Evolutionary conservation across 2,797 vertebrate species (phyloP), one percentile per base, ranked within the genome.

Genomic region (Melanotaenia parkinsoni): DNA sequence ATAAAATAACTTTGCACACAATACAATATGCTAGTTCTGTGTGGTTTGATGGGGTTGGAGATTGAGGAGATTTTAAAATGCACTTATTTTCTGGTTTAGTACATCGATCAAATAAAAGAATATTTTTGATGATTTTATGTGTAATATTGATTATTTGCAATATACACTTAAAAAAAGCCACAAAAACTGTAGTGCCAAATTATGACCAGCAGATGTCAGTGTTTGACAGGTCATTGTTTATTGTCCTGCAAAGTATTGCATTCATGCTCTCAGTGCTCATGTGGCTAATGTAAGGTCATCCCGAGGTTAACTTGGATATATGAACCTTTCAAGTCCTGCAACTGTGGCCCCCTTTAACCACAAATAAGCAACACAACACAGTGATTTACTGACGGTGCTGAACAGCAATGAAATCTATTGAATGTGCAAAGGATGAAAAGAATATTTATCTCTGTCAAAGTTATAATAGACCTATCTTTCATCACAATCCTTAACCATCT

Each of bases 131-230:
- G 14, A 45, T 8, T n/a, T 20, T 16, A 18, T 37, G 18, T 53
- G 11, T n/a, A 9, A 57, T 10, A 51, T 24, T 3, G 20, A 57
- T 32, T 30, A 16, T 16, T 14, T 32, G 54, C 16, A 3, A 13
- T 51, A 14, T 4, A 14, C 6, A 20, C 18, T 20, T 9, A 50
- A n/a, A 20, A 13, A 47, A 47, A 2, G n/a, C n/a, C 9, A 10
- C 22, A 9, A 51, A 40, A 1, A 8, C 1, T 71, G 67, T 74
- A 76, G 5, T 79, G 22, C n/a, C 20, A 30, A 0, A 32, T 1
- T 9, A 22, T 50, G 40, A 71, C 87, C 94, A 92, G 75, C 64
- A 94, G 92, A 78, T 91, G 91, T 76, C 91, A 90, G 79, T 84
- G 73, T 88, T 86, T 75, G 12, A 63, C 57, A 74, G 70, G 37